These are phyloP conservation scores for Lonchura striata DNA, from an alignment of 2,113 vertebrate genomes.

Conservation along the genomic window DNA sequence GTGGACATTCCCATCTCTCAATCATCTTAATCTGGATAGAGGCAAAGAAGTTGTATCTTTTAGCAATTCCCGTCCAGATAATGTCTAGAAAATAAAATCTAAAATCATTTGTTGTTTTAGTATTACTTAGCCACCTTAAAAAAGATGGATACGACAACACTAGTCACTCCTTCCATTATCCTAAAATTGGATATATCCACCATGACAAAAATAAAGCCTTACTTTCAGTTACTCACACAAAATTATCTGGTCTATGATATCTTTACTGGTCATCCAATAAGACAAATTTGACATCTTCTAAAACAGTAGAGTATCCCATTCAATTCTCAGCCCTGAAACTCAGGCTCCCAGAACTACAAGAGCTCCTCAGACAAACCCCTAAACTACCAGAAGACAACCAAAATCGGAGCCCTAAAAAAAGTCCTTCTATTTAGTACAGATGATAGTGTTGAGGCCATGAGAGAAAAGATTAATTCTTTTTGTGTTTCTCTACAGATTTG, in stretches of 20 bases:
- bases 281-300: neutral
- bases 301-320: neutral
- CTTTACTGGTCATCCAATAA: neutral
- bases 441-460: rapidly evolving
- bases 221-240: neutral
- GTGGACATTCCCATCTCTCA: neutral
- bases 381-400: neutral
- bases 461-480: neutral
- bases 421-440: neutral
- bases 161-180: neutral
- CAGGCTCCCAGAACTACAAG: neutral
- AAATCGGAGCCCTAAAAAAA: rapidly evolving
- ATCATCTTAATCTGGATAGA: neutral
- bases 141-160: neutral
- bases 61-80: neutral
- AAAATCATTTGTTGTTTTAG: neutral
- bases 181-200: neutral
- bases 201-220: neutral
- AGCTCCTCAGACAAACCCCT: neutral
- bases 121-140: neutral
- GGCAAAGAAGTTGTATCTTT: neutral
- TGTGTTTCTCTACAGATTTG: neutral
- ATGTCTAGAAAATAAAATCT: neutral
- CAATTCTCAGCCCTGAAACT: neutral
- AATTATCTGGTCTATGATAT: neutral